Base-by-base conservation (phyloP, 2,113 vertebrate genomes). In the Pardalotus punctatus region DNA sequence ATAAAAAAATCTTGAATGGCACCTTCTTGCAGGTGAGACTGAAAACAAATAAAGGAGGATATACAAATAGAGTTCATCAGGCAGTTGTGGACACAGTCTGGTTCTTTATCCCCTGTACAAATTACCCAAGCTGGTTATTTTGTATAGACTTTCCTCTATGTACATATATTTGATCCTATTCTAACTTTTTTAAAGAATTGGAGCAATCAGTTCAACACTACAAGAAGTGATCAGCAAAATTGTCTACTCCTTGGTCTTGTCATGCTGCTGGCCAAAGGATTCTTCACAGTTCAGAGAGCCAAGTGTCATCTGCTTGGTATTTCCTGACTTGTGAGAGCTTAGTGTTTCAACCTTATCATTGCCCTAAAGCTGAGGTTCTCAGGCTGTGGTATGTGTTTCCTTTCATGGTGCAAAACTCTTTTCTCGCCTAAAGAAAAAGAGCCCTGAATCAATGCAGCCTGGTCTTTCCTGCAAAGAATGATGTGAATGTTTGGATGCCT, bases 251-350 rank as follows among this genome's bases (percentile, higher is more conserved):
- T 60, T 67, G 19, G 58, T 67, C 45, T 81, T 86, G 69, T 84
- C 72, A 53, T 76, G 33, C 71, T 76, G 27, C 45, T 6, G 66
- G 40, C 51, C 69, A 67, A 77, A 90, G 48, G 42, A n/a, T 79
- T 77, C 71, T 96, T 48, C 27, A 31, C 6, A 43, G 38, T 42
- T 56, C 56, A 67, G 65, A 74, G 42, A 64, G 43, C 72, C 76
- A 66, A 88, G 61, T 93, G 72, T 94, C 86, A 94, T 88, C 82
- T 88, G 24, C 70, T 67, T 94, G 93, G 92, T 77, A 95, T 96
- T 96, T 95, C 96, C 93, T 96, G 89, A 70, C 50, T 93, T 74
- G 40, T 33, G 78, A 64, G 65, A 94, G 47, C 82, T 92, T 80
- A 78, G 78, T 53, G 24, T 91, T 88, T 94, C 69, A 89, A 27